A percentile compares a stretch with the other conserved stretches of the same genome.
Conservation (phyloP, 2,888 invertebrate genomes). For the Scaptomyza parva region DNA sequence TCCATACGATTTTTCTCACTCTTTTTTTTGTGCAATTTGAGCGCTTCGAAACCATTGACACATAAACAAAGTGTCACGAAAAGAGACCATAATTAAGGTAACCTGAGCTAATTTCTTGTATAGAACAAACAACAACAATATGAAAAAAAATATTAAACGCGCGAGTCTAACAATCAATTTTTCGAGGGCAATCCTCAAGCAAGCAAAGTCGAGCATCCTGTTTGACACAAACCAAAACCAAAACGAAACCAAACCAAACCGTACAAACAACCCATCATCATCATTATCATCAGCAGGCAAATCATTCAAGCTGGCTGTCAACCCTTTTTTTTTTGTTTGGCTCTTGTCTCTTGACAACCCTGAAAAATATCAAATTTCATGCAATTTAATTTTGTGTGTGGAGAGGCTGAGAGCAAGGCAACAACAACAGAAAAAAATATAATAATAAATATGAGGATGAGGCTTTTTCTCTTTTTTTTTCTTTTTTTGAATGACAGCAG, state of each 20-base stretch:
- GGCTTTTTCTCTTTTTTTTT: too few relatives aligned
- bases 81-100: constrained; percentile 68
- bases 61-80: constrained; percentile 55
- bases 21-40: constrained; percentile 59
- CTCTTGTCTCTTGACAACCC: constrained; percentile 50
- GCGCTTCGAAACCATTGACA: constrained; percentile 42
- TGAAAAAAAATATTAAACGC: background rate
- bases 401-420: constrained; percentile 57
- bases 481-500: constrained; percentile 77
- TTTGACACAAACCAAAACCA: constrained; percentile 13
- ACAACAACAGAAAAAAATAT: constrained; percentile 30
- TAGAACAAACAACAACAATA: background rate
- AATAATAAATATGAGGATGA: constrained; percentile 47
- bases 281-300: constrained; percentile 3
- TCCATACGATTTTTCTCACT: too few relatives aligned
- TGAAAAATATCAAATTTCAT: constrained; percentile 80
- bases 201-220: constrained; percentile 53
- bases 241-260: constrained; percentile 1
- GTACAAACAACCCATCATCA: background rate
- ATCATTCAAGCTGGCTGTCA: constrained; percentile 28
- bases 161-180: constrained; percentile 70
- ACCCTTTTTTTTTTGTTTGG: constrained; percentile 54
- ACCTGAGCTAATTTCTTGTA: constrained; percentile 75
- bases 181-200: constrained; percentile 15
- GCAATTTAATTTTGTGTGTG: constrained; percentile 79